Evolutionary conservation across 1,140 invertebrate genomes (phyloP).

Genomic region (Apocrypta bakeri): DNA sequence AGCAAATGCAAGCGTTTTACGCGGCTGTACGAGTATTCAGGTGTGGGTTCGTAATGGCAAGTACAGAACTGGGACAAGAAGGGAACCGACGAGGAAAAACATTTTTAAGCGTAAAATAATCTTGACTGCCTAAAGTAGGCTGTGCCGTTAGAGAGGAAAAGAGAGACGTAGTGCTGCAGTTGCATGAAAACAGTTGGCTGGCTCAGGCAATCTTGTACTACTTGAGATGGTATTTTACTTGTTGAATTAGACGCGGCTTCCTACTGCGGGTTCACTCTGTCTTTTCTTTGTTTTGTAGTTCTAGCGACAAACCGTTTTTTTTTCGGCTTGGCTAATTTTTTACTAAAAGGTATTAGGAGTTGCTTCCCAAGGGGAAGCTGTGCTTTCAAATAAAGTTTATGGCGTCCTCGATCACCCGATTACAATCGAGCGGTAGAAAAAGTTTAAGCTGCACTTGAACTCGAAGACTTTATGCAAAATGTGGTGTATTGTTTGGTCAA

Average conservation of each 20-base stretch:
- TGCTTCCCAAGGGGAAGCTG: too few species aligned
- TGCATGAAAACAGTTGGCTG: not conserved
- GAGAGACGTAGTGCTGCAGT: not conserved
- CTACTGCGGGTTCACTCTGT: not conserved
- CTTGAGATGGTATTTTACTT: conserved; percentile 20
- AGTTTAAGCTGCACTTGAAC: too few species aligned
- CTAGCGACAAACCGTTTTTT: not conserved
- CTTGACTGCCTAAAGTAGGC: not conserved
- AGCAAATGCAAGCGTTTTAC: not conserved
- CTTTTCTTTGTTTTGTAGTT: not conserved
- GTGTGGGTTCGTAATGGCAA: not conserved
- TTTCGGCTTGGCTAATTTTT: not conserved
- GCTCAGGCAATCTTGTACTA: conserved; percentile 18
- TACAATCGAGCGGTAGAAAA: too few species aligned
- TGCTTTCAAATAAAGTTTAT: not conserved
- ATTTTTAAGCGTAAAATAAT: conserved; percentile 14
- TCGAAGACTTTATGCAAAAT: too few species aligned
- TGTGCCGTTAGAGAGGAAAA: not conserved
- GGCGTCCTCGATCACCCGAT: too few species aligned
- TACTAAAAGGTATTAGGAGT: not conserved
- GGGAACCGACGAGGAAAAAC: conserved; percentile 1
- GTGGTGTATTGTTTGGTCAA: too few species aligned
- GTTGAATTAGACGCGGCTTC: conserved; percentile 19
- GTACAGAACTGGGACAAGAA: not conserved
- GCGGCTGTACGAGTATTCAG: not conserved